These are phyloP conservation scores for Gorsachius magnificus DNA, from an alignment of 2,797 vertebrate genomes.

Conservation along the genomic window DNA sequence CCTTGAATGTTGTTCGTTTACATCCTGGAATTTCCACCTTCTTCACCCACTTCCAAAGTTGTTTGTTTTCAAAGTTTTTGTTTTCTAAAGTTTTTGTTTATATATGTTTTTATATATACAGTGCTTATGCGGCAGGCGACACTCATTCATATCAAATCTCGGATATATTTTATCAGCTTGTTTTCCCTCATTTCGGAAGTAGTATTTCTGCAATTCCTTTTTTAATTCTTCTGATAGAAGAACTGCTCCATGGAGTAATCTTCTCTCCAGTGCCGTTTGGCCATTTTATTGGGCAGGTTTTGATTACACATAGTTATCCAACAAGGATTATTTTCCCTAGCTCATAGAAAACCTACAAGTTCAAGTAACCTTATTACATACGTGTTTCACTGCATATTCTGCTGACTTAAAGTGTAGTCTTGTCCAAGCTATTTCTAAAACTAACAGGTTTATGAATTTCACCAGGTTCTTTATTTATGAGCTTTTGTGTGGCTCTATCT, in stretches of 20 bases:
- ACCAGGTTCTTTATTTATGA: neutral
- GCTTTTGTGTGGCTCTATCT: slow-evolving; percentile 14
- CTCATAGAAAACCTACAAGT: neutral
- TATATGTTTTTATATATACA: neutral
- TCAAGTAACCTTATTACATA: neutral
- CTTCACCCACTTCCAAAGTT: neutral
- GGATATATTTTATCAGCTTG: neutral
- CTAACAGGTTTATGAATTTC: slow-evolving; percentile 1
- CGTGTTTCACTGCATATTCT: neutral
- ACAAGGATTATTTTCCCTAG: neutral
- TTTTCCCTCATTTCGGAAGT: neutral
- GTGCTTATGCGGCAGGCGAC: neutral
- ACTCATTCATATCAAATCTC: neutral
- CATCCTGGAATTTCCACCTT: neutral
- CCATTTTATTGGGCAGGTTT: neutral
- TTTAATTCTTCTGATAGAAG: neutral
- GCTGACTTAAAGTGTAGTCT: neutral
- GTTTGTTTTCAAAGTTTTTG: neutral
- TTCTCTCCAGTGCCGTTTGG: neutral
- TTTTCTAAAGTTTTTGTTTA: slow-evolving; percentile 12
- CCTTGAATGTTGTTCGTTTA: neutral
- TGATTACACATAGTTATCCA: neutral
- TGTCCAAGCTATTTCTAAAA: slow-evolving; percentile 55
- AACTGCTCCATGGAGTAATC: neutral
- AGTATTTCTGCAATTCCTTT: neutral